Conservation (phyloP, 2,797 vertebrate genomes). For the Poecilia picta region DNA sequence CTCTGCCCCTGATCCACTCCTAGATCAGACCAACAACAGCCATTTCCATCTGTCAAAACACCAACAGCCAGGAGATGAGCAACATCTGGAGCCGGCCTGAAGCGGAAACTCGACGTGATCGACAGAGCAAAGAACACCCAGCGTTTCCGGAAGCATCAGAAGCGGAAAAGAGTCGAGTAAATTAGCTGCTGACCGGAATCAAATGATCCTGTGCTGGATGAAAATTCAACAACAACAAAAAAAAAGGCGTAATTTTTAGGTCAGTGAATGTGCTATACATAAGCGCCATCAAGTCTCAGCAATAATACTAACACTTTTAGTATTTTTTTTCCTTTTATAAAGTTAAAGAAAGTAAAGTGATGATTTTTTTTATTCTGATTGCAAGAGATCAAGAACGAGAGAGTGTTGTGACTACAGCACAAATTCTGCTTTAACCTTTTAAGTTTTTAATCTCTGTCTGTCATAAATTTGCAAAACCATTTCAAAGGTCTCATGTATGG, state of each 20-base stretch:
- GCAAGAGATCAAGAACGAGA: background rate
- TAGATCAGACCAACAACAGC: constrained; percentile 11
- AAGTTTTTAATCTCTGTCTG: background rate
- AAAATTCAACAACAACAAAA: background rate
- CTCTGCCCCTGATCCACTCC: constrained; percentile 4
- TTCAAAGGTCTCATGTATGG: background rate
- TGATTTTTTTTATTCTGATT: background rate
- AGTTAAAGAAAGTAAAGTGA: background rate
- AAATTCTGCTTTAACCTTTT: background rate
- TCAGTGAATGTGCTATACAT: background rate
- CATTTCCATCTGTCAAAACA: constrained; percentile 13
- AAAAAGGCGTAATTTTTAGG: background rate
- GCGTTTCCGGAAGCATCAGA: constrained; percentile 54
- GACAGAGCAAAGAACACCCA: constrained; percentile 53
- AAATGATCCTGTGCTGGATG: background rate
- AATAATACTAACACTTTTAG: background rate
- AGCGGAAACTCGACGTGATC: constrained; percentile 65
- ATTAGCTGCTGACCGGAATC: background rate
- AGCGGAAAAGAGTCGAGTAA: background rate
- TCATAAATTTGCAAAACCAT: background rate
- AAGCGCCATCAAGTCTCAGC: background rate
- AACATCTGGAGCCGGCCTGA: constrained; percentile 61
- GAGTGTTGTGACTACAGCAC: background rate
- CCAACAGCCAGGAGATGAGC: constrained; percentile 41
- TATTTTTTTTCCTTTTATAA: background rate